Base-by-base conservation (phyloP, 2,888 invertebrate genomes). In the Ichneumoninae sp. region DNA sequence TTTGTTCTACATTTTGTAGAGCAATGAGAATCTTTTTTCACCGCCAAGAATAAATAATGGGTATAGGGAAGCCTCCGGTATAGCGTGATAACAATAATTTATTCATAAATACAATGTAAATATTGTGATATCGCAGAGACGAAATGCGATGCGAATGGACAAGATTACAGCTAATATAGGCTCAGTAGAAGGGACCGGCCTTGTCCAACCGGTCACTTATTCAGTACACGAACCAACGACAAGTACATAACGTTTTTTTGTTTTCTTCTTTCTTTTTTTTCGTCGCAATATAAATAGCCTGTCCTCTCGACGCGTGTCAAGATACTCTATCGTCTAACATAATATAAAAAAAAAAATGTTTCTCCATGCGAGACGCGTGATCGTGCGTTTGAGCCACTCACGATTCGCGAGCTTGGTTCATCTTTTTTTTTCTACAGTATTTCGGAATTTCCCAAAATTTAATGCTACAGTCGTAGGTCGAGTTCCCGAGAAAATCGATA, bases 21-120 rank as follows among this genome's bases (percentile, higher is more conserved):
- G 8, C 10, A 40, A 40, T 40, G 8, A 40, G 40, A 40, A 40
- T 10, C 3, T 44, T 44, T 44, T 44, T 16, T 16, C 16, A 44
- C 44, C 44, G 10, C 22, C 13, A 26, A 26, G 57, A 26, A 26
- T 10, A 57, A 7, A 26, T 26, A 57, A 57, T 1, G 57, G 54
- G 26, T 13, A 63, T 33, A 33, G 5, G 19, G 19, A 30, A 40
- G 16, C 22, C 68, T 47, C 30, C 26, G 30, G 19, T 73, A 60
- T 70, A 65, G 71, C 40, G 47, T 79, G 85, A 85, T 89, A 89
- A 89, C 87, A 90, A 89, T 91, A 89, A 89, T 91, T 91, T 91
- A 91, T 91, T 91, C 87, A 90, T 89, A 90, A 90, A 91, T 89
- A 90, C 89, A 90, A 68, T 86, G 84, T 87, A 85, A 87, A 87